Percentiles rank a stretch among this genome's conserved stretches.
These are phyloP conservation scores for Bugulina stolonifera DNA, from an alignment of 2,888 invertebrate species.

Conservation along the genomic window DNA sequence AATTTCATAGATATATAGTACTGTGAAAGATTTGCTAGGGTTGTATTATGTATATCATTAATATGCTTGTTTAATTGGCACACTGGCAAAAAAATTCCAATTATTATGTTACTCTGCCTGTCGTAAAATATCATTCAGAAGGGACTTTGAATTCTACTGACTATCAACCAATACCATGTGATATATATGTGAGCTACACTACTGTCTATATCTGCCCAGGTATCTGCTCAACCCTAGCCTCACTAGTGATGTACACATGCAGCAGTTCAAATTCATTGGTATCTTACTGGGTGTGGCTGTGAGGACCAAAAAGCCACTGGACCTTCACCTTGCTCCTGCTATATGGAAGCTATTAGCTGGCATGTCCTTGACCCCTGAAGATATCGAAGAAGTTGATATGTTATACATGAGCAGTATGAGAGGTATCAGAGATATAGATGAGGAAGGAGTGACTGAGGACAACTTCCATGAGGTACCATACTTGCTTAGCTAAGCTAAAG, in stretches of 20 bases:
- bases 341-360: conserved; percentile 63
- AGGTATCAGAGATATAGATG: conserved; percentile 61
- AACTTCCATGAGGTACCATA: conserved; percentile 59
- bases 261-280: conserved; percentile 62
- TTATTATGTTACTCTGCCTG: too few species aligned
- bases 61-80: too few species aligned
- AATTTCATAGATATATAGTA: too few species aligned
- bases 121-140: too few species aligned
- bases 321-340: conserved; percentile 60
- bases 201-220: conserved; percentile 33
- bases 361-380: conserved; percentile 60
- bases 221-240: conserved; percentile 61
- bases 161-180: too few species aligned
- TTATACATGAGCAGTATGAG: conserved; percentile 60
- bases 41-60: too few species aligned
- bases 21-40: too few species aligned
- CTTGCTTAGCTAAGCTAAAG: too few species aligned
- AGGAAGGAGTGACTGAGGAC: conserved; percentile 60
- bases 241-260: conserved; percentile 57
- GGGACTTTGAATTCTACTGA: too few species aligned
- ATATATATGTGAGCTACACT: too few species aligned
- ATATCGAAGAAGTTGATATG: conserved; percentile 61
- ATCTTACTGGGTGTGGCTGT: conserved; percentile 63
- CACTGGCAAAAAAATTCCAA: too few species aligned
- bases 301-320: conserved; percentile 63